Evolutionary conservation across 1,140 invertebrate genomes (phyloP).

Genomic region (Sycophaga agraensis): DNA sequence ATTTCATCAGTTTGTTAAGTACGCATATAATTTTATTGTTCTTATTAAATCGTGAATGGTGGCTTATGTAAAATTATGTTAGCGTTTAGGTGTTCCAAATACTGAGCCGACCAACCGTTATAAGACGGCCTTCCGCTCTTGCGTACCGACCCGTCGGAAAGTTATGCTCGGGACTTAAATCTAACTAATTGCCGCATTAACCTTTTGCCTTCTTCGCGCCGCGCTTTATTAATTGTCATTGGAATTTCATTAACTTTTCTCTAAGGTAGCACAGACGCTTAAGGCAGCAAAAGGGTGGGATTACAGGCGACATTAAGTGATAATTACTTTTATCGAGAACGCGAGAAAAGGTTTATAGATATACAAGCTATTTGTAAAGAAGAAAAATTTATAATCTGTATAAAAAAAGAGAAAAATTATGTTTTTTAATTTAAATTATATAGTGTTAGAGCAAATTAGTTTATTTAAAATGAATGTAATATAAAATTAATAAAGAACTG

Average conservation of each 20-base stretch:
- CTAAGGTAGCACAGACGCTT: neutral
- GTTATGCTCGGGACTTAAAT: neutral
- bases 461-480: no score
- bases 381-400: no score
- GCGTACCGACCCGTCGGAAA: neutral
- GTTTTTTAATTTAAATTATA: no score
- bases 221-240: neutral
- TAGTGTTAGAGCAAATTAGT: no score
- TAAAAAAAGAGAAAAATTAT: no score
- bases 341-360: no score
- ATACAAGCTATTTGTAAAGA: no score
- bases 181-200: neutral
- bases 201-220: neutral
- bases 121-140: neutral
- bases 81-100: slow-evolving; percentile 19
- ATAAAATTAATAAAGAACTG: no score
- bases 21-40: slow-evolving; percentile 35
- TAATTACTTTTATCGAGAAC: no score
- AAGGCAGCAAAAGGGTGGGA: no score
- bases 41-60: slow-evolving; percentile 11
- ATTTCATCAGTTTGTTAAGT: no score
- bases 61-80: slow-evolving; percentile 33
- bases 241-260: neutral
- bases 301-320: no score
- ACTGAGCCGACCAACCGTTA: neutral